phyloP scores from a whole-genome alignment of 2,797 vertebrate species.

The Picus viridis region DNA sequence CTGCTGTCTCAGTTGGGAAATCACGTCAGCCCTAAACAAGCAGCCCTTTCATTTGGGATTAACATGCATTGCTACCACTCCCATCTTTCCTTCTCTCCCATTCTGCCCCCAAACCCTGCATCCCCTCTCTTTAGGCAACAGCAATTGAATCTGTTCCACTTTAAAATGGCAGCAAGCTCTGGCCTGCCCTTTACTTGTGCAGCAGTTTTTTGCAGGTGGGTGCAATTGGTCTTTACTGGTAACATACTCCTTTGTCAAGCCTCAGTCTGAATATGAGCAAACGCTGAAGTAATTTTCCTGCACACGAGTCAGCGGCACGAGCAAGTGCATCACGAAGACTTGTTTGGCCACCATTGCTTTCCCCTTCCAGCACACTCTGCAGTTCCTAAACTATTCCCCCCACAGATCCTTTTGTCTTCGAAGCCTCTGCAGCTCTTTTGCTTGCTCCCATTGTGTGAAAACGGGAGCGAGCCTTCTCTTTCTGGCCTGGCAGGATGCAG shows the following conservation, averaged over 20 bases:
- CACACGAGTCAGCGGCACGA: neutral
- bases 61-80: neutral
- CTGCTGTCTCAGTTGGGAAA: neutral
- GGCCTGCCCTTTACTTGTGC: neutral
- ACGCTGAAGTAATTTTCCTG: neutral
- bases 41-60: neutral
- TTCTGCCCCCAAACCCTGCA: neutral
- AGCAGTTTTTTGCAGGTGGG: neutral
- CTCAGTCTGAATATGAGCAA: neutral
- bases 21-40: neutral
- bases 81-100: neutral
- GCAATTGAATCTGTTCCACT: neutral
- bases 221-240: neutral
- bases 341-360: neutral
- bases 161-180: neutral
- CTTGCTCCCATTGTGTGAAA: neutral
- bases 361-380: neutral
- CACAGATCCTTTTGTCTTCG: neutral
- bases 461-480: neutral
- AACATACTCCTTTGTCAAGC: neutral
- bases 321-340: neutral
- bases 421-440: neutral
- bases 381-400: neutral
- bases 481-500: neutral
- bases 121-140: neutral